A percentile compares a stretch with the other conserved stretches of the same genome.
These are phyloP conservation scores for Aphelocoma californica DNA, from an alignment of 2,797 vertebrate species.

Conservation along the genomic window DNA sequence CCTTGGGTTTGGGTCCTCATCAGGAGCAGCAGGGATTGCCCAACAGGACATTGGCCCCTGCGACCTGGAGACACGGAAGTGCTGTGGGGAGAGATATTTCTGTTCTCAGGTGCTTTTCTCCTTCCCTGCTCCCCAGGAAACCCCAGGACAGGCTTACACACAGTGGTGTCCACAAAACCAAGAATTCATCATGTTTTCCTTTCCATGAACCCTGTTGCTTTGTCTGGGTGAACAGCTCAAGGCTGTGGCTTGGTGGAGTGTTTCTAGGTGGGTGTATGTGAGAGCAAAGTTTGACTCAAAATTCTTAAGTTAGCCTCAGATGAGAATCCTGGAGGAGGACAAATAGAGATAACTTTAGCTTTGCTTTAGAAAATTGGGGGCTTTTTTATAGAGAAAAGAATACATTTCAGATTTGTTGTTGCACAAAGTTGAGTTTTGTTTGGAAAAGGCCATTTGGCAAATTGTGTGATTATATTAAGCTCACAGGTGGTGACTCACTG, in stretches of 20 bases:
- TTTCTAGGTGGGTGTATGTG: neutral
- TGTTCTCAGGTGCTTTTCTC: neutral
- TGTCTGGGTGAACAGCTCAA: neutral
- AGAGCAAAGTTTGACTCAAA: neutral
- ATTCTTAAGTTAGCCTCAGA: neutral
- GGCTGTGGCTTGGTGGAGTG: neutral
- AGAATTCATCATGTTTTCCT: neutral
- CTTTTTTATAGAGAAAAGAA: neutral
- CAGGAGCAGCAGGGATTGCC: neutral
- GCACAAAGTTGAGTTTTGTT: neutral
- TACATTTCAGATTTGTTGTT: neutral
- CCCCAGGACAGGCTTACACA: neutral
- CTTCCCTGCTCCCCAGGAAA: neutral
- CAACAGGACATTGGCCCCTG: neutral
- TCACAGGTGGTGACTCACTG: conserved; percentile 4
- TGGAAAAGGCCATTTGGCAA: neutral
- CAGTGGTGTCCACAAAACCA: rapidly evolving
- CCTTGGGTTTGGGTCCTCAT: neutral
- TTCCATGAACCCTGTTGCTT: neutral
- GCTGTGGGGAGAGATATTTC: neutral
- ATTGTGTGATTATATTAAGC: neutral
- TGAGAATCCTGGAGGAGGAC: neutral
- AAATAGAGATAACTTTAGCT: conserved; percentile 2
- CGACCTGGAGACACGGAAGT: rapidly evolving
- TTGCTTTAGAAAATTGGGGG: neutral